Percentiles rank a stretch among this genome's conserved stretches.
These are phyloP conservation scores for Silurus lanzhouensis DNA, from an alignment of 2,797 vertebrate genomes.

Conservation along the genomic window DNA sequence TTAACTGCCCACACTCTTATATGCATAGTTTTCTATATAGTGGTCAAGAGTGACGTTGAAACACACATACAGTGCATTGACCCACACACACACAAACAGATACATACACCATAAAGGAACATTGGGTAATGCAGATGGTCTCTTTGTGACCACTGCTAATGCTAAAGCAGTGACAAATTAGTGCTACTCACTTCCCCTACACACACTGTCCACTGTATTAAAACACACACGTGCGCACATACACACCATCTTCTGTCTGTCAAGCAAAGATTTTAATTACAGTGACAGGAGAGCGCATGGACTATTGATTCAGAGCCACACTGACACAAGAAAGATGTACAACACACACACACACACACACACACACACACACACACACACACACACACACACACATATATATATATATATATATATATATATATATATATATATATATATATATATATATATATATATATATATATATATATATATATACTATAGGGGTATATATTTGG, in stretches of 20 bases:
- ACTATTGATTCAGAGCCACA: conserved; percentile 49
- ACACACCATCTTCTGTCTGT: conserved; percentile 34
- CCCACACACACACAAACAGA: neutral
- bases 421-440: too few species aligned
- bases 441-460: too few species aligned
- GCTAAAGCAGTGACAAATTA: neutral
- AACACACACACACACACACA: neutral
- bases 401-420: too few species aligned
- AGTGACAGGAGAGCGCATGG: conserved; percentile 41
- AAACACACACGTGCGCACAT: neutral
- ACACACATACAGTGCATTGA: neutral
- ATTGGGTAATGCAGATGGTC: conserved; percentile 26
- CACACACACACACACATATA: too few species aligned
- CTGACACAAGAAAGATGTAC: conserved; percentile 24
- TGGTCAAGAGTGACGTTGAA: neutral
- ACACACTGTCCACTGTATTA: neutral
- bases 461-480: too few species aligned
- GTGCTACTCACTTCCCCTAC: conserved; percentile 10
- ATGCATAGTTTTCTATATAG: neutral
- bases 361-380: too few species aligned
- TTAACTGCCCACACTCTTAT: conserved; percentile 41
- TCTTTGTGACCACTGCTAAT: conserved; percentile 27
- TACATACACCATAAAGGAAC: conserved; percentile 11
- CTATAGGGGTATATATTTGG: too few species aligned
- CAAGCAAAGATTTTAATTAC: conserved; percentile 42